Evolutionary conservation across 1,140 invertebrate species (phyloP), one percentile per base, ranked within the genome.

Genomic region (Zaprionus africanus): DNA sequence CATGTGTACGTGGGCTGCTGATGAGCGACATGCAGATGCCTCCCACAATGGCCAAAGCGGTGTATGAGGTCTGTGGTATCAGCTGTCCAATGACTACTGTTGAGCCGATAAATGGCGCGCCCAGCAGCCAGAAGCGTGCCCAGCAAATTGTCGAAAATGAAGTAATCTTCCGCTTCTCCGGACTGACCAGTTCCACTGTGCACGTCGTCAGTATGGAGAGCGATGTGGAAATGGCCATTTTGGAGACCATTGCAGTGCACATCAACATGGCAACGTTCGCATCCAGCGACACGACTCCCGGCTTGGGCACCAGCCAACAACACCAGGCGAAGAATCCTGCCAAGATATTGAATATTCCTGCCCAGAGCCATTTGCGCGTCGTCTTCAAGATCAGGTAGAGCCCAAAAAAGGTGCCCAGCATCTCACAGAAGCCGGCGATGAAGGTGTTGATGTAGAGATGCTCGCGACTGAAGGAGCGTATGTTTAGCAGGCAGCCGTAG

Each of bases 401-500:
- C 1, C 93, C 93, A 61, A 93, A 65, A 58, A 93, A 90, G 5
- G 92, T 92, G 61, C 93, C 93, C 43, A 92, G 77, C 62, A 93
- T 91, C 65, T 93, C 93, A 59, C 88, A 82, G 24, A 90, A 65
- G 28, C 93, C 93, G 31, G 84, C 82, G 5, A 93, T 56, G 5
- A 91, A 91, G 13, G 93, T 93, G 59, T 92, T 93, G 6, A 91
- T 77, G 56, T 90, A 91, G 12, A 93, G 68, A 71, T 93, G 91
- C 31, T 92, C 85, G 5, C 93, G 90, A 54, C 93, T 93, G 73
- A 93, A 93, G 31, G 92, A 91, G 38, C 92, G 92, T 41, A 93
- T 93, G 38, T 93, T 93, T 4, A 93, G 76, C 51, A 93, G 74
- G 71, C 93, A 93, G 26, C 93, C 93, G 64, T 93, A 93, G 64